Percentiles rank a stretch among this genome's conserved stretches.
These are phyloP conservation scores for Oreortyx pictus DNA, from an alignment of 2,797 vertebrate genomes.

Conservation along the genomic window DNA sequence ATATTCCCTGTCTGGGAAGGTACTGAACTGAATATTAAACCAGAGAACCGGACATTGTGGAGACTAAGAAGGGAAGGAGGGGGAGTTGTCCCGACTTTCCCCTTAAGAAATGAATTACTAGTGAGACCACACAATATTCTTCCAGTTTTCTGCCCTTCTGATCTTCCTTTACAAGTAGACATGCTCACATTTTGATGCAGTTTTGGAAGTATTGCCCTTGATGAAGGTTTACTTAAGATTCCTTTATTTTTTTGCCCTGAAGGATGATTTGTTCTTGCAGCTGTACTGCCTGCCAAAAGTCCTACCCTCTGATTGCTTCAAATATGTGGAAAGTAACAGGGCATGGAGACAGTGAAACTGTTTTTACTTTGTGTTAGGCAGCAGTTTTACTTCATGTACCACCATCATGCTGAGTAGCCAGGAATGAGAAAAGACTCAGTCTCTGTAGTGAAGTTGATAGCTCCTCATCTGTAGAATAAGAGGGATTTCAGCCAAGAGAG, in stretches of 20 bases:
- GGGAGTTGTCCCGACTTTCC: background rate
- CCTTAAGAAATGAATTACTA: constrained; percentile 25
- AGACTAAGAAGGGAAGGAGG: constrained; percentile 8
- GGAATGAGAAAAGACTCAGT: constrained; percentile 10
- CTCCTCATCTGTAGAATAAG: constrained; percentile 21
- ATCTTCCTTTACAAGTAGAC: constrained; percentile 20
- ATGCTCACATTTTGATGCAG: background rate
- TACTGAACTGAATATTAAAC: constrained; percentile 44
- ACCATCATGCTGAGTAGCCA: background rate
- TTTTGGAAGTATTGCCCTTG: background rate
- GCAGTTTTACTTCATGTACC: constrained; percentile 25
- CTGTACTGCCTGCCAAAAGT: constrained; percentile 1
- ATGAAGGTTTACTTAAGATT: background rate
- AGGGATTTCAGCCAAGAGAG: constrained; percentile 13
- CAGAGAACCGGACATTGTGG: constrained; percentile 11
- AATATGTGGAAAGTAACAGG: background rate
- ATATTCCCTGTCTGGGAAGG: constrained; percentile 14
- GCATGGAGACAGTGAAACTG: background rate
- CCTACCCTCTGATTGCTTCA: background rate
- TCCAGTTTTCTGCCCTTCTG: constrained; percentile 19
- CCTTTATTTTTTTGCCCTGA: background rate
- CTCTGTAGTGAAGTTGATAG: background rate
- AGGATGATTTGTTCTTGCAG: background rate
- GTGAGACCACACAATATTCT: constrained; percentile 14
- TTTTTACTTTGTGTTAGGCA: background rate